Evolutionary conservation across 2,888 invertebrate genomes (phyloP).

Genomic region (Scaptomyza parva): DNA sequence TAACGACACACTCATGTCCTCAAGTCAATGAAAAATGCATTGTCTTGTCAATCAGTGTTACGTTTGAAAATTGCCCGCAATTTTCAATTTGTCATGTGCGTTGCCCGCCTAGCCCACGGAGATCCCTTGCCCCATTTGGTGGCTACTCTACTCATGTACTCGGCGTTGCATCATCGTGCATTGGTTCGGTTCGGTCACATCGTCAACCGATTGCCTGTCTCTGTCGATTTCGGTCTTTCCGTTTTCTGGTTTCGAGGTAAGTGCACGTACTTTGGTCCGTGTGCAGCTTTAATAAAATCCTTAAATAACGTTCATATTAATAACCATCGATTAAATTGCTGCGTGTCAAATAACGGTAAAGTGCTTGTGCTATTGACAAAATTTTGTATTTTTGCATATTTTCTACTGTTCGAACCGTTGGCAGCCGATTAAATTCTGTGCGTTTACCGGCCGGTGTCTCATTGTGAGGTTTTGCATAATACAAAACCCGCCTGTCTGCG

Average conservation of each 20-base stretch:
- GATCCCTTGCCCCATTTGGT: constrained; percentile 38
- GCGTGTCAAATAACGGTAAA: constrained; percentile 32
- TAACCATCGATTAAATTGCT: constrained; percentile 67
- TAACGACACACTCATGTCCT: constrained; percentile 6
- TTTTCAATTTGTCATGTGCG: constrained; percentile 22
- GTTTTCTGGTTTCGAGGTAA: constrained; percentile 85
- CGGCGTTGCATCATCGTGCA: constrained; percentile 63
- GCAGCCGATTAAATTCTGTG: constrained; percentile 19
- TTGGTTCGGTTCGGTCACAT: constrained; percentile 34
- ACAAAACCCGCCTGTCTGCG: constrained; percentile 5
- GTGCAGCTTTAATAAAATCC: constrained; percentile 73
- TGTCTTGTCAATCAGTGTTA: constrained; percentile 20
- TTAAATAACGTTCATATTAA: constrained; percentile 60
- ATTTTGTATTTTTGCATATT: constrained; percentile 29
- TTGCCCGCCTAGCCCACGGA: constrained; percentile 15
- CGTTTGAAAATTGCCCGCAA: constrained; percentile 46
- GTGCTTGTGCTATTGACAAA: not conserved
- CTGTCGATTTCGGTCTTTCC: constrained; percentile 83
- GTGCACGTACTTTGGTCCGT: constrained; percentile 78
- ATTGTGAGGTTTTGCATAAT: constrained; percentile 65
- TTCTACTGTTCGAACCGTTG: constrained; percentile 6
- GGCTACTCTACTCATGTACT: constrained; percentile 49
- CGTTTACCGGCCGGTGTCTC: constrained; percentile 63
- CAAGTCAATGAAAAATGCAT: constrained; percentile 16
- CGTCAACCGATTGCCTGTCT: constrained; percentile 47